A percentile compares a stretch with the other conserved stretches of the same genome.
Evolutionary conservation across 2,797 vertebrate species (phyloP).

Genomic region (Zalophus californianus): DNA sequence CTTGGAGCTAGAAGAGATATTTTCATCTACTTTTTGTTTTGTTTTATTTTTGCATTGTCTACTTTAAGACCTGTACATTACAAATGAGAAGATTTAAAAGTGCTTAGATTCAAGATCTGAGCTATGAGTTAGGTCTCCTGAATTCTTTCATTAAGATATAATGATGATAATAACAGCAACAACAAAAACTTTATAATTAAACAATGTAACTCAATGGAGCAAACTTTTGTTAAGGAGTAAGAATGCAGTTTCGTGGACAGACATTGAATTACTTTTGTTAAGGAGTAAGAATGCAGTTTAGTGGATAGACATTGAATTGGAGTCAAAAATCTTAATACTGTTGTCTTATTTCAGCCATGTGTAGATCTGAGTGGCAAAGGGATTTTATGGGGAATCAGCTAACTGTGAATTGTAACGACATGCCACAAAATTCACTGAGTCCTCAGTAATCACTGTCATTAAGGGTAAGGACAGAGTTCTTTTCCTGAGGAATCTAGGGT

Average conservation of each 20-base stretch:
- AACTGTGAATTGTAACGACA: too few relatives aligned
- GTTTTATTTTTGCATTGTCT: background rate
- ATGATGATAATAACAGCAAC: background rate
- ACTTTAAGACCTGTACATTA: background rate
- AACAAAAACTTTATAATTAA: background rate
- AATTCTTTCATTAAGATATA: background rate
- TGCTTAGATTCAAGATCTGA: background rate
- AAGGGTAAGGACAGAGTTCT: background rate
- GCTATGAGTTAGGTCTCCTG: background rate
- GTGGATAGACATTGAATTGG: background rate
- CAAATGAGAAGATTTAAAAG: background rate
- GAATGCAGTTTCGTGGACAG: background rate
- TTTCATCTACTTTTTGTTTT: background rate
- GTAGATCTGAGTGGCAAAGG: background rate
- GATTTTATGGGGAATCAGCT: accelerated
- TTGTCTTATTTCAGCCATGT: background rate
- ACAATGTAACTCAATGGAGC: background rate
- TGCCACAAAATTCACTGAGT: background rate
- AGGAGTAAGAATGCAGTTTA: background rate
- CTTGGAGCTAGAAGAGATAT: background rate
- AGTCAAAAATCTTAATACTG: background rate
- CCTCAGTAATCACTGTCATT: background rate
- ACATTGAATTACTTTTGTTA: too few relatives aligned
- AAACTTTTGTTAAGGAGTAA: background rate
- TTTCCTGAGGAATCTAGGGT: background rate